Base-by-base conservation (phyloP, 2,888 invertebrate genomes). In the Sarcophaga caerulescens region DNA sequence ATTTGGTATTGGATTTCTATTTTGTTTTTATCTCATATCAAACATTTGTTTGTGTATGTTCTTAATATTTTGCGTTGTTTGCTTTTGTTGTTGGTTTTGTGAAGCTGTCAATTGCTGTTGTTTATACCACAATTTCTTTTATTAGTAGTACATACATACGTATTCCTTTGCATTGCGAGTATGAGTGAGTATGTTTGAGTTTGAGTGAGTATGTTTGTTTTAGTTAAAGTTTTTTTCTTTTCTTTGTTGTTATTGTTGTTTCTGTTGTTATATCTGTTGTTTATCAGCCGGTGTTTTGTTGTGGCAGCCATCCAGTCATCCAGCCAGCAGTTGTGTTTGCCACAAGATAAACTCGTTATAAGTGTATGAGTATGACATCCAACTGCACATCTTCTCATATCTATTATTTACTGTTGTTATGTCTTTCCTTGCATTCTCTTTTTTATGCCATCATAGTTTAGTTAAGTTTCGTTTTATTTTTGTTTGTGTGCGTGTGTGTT, bases 271-370 rank as follows among this genome's bases (percentile, higher is more conserved):
- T 82, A 17, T 10, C 11, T 71, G 25, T 75, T 65, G 47, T 69
- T 25, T 84, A 81, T 85, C 78, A 85, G 85, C 85, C 85, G 85
- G 81, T 85, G 78, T 85, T 85, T 78, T 85, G 71, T 77, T 85
- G 57, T 73, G 52, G 19, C 71, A 80, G 65, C 35, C 66, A 79
- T 19, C 35, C 62, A 62, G 62, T 60, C 62, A 63, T 19, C 21
- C 23, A 63, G 23, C 35, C 78, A 57, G 73, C 78, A 84, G 57
- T 74, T 84, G 78, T 84, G 78, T 79, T 78, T 81, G 76, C 65
- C 59, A 45, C 59, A 65, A 81, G 81, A 81, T 76, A 81, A 81
- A 25, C 70, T 60, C n/a, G 3, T 19, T 60, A 69, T 73, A 57
- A 35, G 10, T 14, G 17, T 52, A 47, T 25, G 47, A 45, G 44